Base-by-base conservation (phyloP, 2,888 invertebrate genomes). In the Sympetrum striolatum region DNA sequence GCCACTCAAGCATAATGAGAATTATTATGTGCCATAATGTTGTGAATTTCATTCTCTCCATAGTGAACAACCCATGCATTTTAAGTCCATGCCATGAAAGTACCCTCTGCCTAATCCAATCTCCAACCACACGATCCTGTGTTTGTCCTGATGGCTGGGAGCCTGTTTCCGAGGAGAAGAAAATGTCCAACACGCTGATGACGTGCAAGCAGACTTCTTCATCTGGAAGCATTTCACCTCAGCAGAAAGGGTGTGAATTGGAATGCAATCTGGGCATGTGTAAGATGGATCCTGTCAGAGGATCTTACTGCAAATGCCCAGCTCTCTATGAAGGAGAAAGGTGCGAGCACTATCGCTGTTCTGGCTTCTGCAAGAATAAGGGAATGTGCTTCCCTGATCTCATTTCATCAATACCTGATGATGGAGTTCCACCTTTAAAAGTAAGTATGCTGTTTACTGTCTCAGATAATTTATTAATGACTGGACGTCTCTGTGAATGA, bases 311-410 rank as follows among this genome's bases (percentile, higher is more conserved):
- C 94, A 93, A 94, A 91, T 97, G 97, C 92, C 94, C 95, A 53
- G 94, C 95, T 0, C 94, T 95, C 86, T 97, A 96, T 93, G 95
- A 95, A 79, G 97, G 97, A 31, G 94, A 95, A 91, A 93, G 95
- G 90, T 97, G 97, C 94, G 95, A 96, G 93, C 95, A 95, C 92
- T 96, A 96, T 93, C 95, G 96, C 90, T 97, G 97, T 93, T 96
- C 96, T 3, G 96, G 96, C 81, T 95, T 95, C 93, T 97, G 97
- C 92, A 94, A 95, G 92, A 96, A 96, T 93, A 95, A 95, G 90
- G 94, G 94, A 31, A 91, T 93, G 48, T 94, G 94, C 91, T 93
- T 93, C 91, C 92, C 92, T 31, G 93, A 93, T 91, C 91, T 92
- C 5, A 91, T 92, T 37, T 92, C 92, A n/a, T 91, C 92, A 35